These are phyloP conservation scores for Eurosta solidaginis DNA, from an alignment of 1,140 invertebrate species.

Conservation along the genomic window DNA sequence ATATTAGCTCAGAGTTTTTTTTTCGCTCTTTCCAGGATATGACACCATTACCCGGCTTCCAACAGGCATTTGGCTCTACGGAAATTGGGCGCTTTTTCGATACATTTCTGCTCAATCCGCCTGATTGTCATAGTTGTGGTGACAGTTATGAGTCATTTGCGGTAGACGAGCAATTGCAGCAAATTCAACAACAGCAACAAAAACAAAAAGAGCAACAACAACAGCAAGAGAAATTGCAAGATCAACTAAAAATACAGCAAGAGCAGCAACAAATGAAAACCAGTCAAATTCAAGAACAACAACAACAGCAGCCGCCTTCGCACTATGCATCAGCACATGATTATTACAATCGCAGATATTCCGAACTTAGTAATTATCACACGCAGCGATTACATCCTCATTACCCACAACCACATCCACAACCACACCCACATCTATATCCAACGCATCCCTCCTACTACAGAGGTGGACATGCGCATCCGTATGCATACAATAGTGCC, in stretches of 20 bases:
- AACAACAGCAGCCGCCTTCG: background rate
- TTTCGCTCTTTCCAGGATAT: conserved; percentile 43
- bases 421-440: background rate
- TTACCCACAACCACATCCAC: background rate
- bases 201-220: background rate
- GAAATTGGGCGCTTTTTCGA: conserved; percentile 75
- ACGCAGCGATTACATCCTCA: background rate
- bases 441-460: background rate
- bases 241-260: background rate
- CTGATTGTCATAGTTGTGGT: background rate
- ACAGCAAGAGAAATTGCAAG: background rate
- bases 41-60: conserved; percentile 71
- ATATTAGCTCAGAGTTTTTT: background rate
- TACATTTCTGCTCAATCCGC: conserved; percentile 59
- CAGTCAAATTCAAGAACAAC: background rate
- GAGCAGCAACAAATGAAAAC: background rate
- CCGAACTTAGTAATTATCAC: background rate
- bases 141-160: background rate
- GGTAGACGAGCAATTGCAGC: background rate
- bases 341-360: background rate
- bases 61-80: conserved; percentile 77
- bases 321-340: background rate
- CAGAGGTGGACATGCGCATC: background rate
- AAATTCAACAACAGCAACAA: background rate
- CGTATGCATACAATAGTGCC: background rate